Evolutionary conservation across 2,113 vertebrate species (phyloP).

Genomic region (Ictalurus furcatus): DNA sequence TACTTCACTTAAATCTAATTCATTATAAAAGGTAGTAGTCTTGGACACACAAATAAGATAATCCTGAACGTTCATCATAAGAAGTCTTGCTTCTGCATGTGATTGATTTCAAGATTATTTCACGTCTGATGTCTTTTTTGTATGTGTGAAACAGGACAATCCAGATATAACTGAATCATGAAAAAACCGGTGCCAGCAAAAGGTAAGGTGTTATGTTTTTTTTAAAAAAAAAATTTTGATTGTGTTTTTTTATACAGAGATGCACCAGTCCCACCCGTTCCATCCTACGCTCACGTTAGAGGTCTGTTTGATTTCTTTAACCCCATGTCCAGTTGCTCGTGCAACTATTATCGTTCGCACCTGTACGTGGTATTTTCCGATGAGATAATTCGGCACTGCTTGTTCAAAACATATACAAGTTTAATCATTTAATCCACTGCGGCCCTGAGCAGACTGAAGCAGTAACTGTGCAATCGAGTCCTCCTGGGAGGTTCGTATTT

Average conservation of each 20-base stretch:
- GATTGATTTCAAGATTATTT: background rate
- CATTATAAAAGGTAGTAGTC: background rate
- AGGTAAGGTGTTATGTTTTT: constrained; percentile 70
- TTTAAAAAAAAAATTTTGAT: no score
- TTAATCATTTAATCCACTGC: background rate
- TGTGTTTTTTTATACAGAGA: no score
- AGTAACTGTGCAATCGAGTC: background rate
- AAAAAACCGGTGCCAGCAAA: constrained; percentile 88
- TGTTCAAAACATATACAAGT: background rate
- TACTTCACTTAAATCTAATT: background rate
- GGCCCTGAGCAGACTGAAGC: background rate
- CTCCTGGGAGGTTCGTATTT: no score
- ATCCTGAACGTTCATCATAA: background rate
- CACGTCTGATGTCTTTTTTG: background rate
- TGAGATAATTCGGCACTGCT: background rate
- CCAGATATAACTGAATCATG: constrained; percentile 78
- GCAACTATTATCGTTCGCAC: background rate
- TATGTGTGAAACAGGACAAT: constrained; percentile 50
- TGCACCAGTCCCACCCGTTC: background rate
- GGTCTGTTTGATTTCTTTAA: background rate
- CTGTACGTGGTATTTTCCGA: background rate
- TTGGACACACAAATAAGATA: constrained; percentile 5
- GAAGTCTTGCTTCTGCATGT: background rate
- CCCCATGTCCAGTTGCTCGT: background rate
- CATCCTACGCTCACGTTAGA: background rate